Evolutionary conservation across 2,797 vertebrate genomes (phyloP).

Genomic region (Lagorchestes hirsutus): DNA sequence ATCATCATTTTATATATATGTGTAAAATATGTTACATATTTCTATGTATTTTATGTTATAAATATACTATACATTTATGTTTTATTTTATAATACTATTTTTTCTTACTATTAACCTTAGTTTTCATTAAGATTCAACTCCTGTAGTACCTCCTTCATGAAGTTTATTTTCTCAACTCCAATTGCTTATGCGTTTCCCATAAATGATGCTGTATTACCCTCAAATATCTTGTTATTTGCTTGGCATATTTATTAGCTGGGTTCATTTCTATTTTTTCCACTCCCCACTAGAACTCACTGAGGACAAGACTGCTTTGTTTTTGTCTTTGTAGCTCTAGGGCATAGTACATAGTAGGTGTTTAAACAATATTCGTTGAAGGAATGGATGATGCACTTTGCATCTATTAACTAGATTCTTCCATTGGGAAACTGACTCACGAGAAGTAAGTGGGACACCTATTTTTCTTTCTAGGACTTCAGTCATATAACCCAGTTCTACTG

Average conservation of each 20-base stretch:
- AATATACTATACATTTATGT: not conserved
- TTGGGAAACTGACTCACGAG: not conserved
- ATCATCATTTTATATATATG: not conserved
- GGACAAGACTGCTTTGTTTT: not conserved
- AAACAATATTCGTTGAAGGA: not conserved
- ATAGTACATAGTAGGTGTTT: not conserved
- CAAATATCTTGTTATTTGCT: not conserved
- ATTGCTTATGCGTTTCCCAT: not conserved
- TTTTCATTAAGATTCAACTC: not conserved
- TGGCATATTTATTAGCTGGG: not conserved
- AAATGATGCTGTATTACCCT: not conserved
- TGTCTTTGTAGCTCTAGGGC: not conserved
- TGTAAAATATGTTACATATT: not conserved
- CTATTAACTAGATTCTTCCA: not conserved
- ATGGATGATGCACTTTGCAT: not conserved
- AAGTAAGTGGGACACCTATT: not conserved
- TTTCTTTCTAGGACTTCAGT: not conserved
- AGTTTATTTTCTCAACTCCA: not conserved
- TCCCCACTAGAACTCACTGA: not conserved
- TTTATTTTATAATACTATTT: not conserved
- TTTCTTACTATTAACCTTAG: not conserved
- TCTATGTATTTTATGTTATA: not conserved
- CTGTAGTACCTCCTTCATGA: not conserved
- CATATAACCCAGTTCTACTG: not conserved
- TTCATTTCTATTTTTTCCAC: not conserved